Base-by-base conservation (phyloP, 2,888 invertebrate genomes). In the Parelbella ahira region DNA sequence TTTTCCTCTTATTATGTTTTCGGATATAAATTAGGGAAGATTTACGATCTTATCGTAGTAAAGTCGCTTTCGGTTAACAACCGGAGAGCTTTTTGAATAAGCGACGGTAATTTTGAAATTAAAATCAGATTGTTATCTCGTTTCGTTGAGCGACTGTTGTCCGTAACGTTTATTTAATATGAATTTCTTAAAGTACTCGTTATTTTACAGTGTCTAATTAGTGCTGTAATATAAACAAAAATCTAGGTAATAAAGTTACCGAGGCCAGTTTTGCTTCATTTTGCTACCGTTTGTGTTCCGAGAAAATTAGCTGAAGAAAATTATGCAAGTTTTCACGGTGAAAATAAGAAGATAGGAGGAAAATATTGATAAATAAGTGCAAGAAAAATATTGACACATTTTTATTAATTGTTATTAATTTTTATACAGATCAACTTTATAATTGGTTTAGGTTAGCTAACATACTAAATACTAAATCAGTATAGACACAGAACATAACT, bases 1-100 rank as follows among this genome's bases (percentile, higher is more conserved):
- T 80, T 83, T 82, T 82, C 78, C 76, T 74, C 79, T 75, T 84
- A 83, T 83, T 83, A 84, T 83, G 78, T 77, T 75, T 80, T 77
- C 55, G 74, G 79, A 69, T 78, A 86, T 86, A 84, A 84, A 84
- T 86, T 84, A 80, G 60, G 64, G 33, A 55, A 78, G 83, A 86
- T 86, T 84, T 84, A 84, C 82, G 51, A 20, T 7, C 13, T 19
- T 4, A 19, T 9, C 11, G 25, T 12, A 9, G 25, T 41, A 32
- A 25, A 41, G 15, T 24, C 9, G 4, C 2, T 25, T 36, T 36
- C 2, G 23, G 34, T 36, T 34, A 8, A 34, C 34, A 23, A 21
- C 23, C 15, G 23, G 8, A 19, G 9, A 24, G 18, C 4, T 4
- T 21, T 15, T 12, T 20, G 5, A 18, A 6, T 12, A 9, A 18